These are phyloP conservation scores for Caenorhabditis sinica DNA, from an alignment of 2,888 invertebrate genomes.

Conservation along the genomic window DNA sequence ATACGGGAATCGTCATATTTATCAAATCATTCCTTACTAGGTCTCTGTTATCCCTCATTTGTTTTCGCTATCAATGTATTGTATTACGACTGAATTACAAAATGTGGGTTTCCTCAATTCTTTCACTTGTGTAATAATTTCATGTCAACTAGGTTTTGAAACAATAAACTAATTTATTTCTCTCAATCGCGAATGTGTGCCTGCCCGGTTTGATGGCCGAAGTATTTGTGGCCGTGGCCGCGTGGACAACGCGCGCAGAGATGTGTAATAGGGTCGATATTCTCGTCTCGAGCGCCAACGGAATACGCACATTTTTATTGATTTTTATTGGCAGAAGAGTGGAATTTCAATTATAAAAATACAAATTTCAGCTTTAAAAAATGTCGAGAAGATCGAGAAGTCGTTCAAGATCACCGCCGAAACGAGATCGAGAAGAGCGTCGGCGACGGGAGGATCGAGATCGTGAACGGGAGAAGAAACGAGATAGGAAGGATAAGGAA, in stretches of 20 bases:
- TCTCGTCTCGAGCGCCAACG: too few relatives aligned
- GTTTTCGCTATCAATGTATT: background rate
- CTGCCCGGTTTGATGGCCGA: background rate
- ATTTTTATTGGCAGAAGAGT: background rate
- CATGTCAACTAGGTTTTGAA: slow-evolving; percentile 15
- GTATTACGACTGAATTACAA: too few relatives aligned
- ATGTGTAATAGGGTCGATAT: slow-evolving; percentile 14
- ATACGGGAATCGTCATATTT: background rate
- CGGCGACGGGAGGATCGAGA: slow-evolving; percentile 60
- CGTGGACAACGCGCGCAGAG: background rate
- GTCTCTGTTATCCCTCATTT: background rate
- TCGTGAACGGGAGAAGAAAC: slow-evolving; percentile 37
- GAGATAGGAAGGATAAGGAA: slow-evolving; percentile 1
- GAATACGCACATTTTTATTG: background rate
- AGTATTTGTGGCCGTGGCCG: slow-evolving; percentile 3
- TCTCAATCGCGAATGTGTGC: background rate
- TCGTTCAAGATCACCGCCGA: slow-evolving; percentile 34
- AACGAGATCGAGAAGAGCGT: slow-evolving; percentile 61
- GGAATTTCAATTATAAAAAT: background rate
- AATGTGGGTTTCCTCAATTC: slow-evolving; percentile 16
- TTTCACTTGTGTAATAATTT: slow-evolving; percentile 31
- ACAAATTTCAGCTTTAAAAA: slow-evolving; percentile 8
- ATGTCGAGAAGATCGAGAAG: slow-evolving; percentile 14
- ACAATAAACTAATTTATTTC: background rate
- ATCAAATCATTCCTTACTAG: background rate